Percentiles rank a stretch among this genome's conserved stretches.
phyloP scores from a whole-genome alignment of 2,888 invertebrate species.

The Nebria salina region DNA sequence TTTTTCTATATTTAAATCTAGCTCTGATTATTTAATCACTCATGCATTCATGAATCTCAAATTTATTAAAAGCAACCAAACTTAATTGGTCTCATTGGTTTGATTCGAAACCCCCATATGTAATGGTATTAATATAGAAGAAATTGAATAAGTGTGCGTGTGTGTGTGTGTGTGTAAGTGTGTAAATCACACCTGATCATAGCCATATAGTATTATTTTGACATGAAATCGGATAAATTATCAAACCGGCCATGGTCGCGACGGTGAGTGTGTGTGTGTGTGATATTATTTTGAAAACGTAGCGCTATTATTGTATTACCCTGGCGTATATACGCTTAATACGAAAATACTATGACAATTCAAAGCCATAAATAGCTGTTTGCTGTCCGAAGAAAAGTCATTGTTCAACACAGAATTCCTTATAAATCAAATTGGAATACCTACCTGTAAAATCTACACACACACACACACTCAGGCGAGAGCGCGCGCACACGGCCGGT shows the following conservation, averaged over 20 bases:
- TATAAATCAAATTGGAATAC: conserved; percentile 38
- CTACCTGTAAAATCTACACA: conserved; percentile 3
- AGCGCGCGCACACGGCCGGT: conserved; percentile 12
- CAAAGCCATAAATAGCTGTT: conserved; percentile 39
- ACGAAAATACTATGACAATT: conserved; percentile 47
- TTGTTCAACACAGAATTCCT: conserved; percentile 41
- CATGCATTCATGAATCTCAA: too few species aligned
- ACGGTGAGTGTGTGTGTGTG: not conserved
- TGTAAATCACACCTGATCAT: conserved; percentile 25
- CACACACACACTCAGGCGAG: not conserved
- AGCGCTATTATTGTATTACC: conserved; percentile 20
- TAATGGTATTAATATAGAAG: not conserved
- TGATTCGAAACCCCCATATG: not conserved
- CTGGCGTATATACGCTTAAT: conserved; percentile 29
- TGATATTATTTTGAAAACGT: conserved; percentile 43
- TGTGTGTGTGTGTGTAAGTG: conserved; percentile 6
- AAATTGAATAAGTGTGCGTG: not conserved
- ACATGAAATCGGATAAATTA: conserved; percentile 38
- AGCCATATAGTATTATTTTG: conserved; percentile 31
- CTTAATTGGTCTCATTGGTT: too few species aligned
- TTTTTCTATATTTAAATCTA: not conserved
- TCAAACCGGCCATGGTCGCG: conserved; percentile 14
- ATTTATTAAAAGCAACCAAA: too few species aligned
- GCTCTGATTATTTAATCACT: not conserved
- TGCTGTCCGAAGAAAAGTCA: conserved; percentile 25